phyloP scores from a whole-genome alignment of 2,797 vertebrate species.

The Heterohyrax brucei region DNA sequence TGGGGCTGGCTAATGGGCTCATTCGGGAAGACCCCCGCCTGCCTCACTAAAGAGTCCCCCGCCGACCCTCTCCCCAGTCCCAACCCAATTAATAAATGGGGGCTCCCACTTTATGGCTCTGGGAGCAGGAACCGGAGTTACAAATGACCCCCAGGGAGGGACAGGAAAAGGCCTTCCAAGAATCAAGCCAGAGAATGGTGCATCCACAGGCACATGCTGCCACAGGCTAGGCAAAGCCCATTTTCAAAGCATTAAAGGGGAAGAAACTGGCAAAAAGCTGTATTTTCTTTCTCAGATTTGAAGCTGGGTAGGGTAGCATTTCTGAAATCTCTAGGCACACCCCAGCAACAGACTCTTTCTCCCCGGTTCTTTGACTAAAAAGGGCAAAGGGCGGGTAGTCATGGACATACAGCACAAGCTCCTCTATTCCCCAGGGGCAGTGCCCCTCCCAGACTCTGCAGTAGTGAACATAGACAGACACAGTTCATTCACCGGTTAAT shows the following conservation, averaged over 20 bases:
- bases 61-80: conserved; percentile 82
- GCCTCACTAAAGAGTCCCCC: conserved; percentile 86
- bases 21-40: conserved; percentile 85
- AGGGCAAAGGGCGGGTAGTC: conserved; percentile 6
- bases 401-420: neutral
- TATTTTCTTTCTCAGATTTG: conserved; percentile 74
- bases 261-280: conserved; percentile 75
- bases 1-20: conserved; percentile 87
- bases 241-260: conserved; percentile 75
- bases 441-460: neutral
- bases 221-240: conserved; percentile 80
- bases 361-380: conserved; percentile 47
- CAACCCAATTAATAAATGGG: conserved; percentile 88
- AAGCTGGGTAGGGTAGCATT: conserved; percentile 51
- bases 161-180: conserved; percentile 86
- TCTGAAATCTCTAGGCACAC: conserved; percentile 56
- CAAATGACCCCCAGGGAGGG: conserved; percentile 88
- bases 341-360: conserved; percentile 32
- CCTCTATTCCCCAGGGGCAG: neutral
- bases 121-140: conserved; percentile 84
- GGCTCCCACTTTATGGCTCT: conserved; percentile 86
- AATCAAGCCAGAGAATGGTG: conserved; percentile 82
- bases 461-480: neutral
- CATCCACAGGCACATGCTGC: conserved; percentile 81
- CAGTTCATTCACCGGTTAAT: conserved; percentile 19